Evolutionary conservation across 2,888 invertebrate genomes (phyloP), one percentile per base, ranked within the genome.

Genomic region (Blera fallax): DNA sequence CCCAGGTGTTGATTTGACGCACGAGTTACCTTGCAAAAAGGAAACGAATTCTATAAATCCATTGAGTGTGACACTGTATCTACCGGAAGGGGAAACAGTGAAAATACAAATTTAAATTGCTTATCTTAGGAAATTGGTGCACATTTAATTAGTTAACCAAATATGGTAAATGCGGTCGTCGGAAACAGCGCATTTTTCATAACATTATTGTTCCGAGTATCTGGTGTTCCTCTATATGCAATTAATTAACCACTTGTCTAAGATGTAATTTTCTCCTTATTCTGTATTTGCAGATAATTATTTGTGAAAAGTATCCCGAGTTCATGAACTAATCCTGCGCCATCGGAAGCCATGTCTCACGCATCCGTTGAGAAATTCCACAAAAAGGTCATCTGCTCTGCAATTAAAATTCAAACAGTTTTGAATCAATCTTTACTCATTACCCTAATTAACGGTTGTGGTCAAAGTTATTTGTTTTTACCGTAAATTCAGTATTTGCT

Each of bases 351-450:
- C 24, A 40, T n/a, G 14, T n/a, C 18, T 58, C 40, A 40, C 14
- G 24, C 24, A 18, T 45, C 18, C 45, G 10, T 4, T 18, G 18
- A 10, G 3, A 18, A n/a, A 48, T 60, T 60, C 43, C 6, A 29
- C 10, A 60, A 52, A 11, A n/a, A 37, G 6, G 11, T 37, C 48
- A 45, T 45, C 62, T 7, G 24, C n/a, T 56, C 11, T 29, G 58
- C 29, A 58, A 32, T 67, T 76, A 58, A 48, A 70, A 69, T 60
- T 64, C 3, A 60, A 48, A 43, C 52, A 21, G 24, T 21, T 50
- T 24, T 24, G 21, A 34, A 69, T 69, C 64, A 72, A 58, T 72
- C 72, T 32, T 21, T 54, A 43, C 67, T 74, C 45, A 54, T 52
- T 76, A 70, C 56, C 40, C 21, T 54, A 62, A 70, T 70, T 56